Base-by-base conservation (phyloP, 1,140 invertebrate genomes). In the Drosophila pruinosa region DNA sequence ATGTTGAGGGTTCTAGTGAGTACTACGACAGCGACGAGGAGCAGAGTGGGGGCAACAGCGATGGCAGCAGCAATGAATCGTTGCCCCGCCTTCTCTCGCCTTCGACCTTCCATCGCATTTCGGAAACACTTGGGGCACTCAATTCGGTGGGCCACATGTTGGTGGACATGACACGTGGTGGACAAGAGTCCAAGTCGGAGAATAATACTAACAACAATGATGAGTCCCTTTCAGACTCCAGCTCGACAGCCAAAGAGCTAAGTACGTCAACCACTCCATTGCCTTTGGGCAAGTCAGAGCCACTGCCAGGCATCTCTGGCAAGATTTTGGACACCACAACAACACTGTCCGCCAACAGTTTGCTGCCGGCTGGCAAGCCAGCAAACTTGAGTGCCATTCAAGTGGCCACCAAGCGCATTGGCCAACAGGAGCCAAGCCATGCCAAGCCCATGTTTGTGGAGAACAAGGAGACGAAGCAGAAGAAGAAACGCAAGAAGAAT, bases 141-240 rank as follows among this genome's bases (percentile, higher is more conserved):
- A 97, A 97, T 72, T 96, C 96, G 10, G 95, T 97, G 0, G 96
- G 96, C 0, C 94, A 95, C 80, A 96, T 96, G 82, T 93, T 97
- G 48, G 95, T 97, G 0, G 96, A 97, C 72, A 96, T 96, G 92
- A 96, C 94, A 1, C 91, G 93, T 2, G 93, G 93, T 2, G 91
- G 89, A 0, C 88, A 91, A 36, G 82, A 90, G 12, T 22, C 45
- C 19, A 92, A 89, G 38, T 43, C 73, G n/a, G 78, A 89, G 38
- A 92, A 91, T 3, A 91, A 22, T 3, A 65, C 36, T n/a, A 72
- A 15, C 24, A 67, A 14, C 19, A 72, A 1, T 28, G 43, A 14
- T 6, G 91, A 92, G 17, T 47, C 31, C 10, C 65, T 8, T 7
- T 12, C 12, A 56, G 54, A 17, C 26, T n/a, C 26, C 1, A 69